Conservation (phyloP, 1,140 invertebrate species). For the Drosophila paulistorum region DNA sequence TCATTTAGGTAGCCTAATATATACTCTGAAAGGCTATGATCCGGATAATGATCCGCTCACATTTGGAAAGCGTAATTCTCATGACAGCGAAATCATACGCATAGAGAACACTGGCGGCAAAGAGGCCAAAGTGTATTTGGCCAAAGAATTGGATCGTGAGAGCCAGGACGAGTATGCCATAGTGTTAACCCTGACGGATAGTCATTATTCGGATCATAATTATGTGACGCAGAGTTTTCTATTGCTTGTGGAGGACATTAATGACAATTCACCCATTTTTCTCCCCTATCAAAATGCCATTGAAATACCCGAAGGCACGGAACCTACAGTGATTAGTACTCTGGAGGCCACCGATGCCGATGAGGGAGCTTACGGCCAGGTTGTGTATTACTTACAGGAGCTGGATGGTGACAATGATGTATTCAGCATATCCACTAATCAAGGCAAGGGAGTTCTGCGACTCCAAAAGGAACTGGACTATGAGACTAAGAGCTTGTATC, state of each 20-base stretch:
- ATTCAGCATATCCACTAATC: constrained; percentile 92
- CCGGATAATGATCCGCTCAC: constrained; percentile 92
- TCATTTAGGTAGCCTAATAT: constrained; percentile 90
- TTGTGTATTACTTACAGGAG: constrained; percentile 89
- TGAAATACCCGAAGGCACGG: constrained; percentile 90
- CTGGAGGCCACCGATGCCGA: constrained; percentile 95
- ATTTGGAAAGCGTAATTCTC: constrained; percentile 92
- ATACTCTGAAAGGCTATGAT: constrained; percentile 91
- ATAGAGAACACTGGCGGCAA: constrained; percentile 91
- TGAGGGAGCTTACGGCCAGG: constrained; percentile 95
- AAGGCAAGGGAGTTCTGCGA: constrained; percentile 93
- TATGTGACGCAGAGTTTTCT: constrained; percentile 95
- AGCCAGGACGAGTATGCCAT: constrained; percentile 93
- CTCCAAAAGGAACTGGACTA: constrained; percentile 92
- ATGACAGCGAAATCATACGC: constrained; percentile 91
- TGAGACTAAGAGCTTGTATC: constrained; percentile 94
- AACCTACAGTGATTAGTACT: constrained; percentile 89
- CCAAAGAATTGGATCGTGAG: constrained; percentile 95
- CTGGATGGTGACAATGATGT: constrained; percentile 90
- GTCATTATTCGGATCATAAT: constrained; percentile 92
- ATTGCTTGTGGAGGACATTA: constrained; percentile 94
- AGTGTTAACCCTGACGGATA: constrained; percentile 94
- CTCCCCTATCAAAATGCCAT: constrained; percentile 92
- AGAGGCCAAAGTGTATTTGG: constrained; percentile 94
- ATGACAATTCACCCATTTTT: constrained; percentile 95